These are phyloP conservation scores for Nemotelus pantherinus DNA, from an alignment of 2,888 invertebrate genomes.

Conservation along the genomic window DNA sequence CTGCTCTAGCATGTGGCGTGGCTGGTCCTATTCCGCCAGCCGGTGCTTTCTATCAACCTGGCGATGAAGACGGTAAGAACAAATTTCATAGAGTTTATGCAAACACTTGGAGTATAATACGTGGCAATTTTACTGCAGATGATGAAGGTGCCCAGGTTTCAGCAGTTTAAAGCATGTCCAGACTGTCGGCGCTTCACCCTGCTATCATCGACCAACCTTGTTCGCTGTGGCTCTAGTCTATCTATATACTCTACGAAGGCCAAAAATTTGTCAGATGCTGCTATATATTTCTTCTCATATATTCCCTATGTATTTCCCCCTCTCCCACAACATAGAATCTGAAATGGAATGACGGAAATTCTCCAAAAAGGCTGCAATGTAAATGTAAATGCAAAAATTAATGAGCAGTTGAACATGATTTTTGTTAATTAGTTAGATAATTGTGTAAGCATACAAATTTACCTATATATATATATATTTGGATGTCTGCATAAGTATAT, in stretches of 20 bases:
- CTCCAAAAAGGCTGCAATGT: too few species aligned
- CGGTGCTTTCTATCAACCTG: slow-evolving; percentile 50
- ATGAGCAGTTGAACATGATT: too few species aligned
- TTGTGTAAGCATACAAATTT: too few species aligned
- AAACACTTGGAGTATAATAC: neutral
- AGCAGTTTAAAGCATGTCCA: slow-evolving; percentile 51
- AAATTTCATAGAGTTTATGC: neutral
- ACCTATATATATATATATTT: too few species aligned
- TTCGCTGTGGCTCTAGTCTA: too few species aligned
- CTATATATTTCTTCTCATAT: neutral
- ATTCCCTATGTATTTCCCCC: neutral
- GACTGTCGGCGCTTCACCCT: neutral
- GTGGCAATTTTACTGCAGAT: slow-evolving; percentile 48
- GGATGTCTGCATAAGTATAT: too few species aligned
- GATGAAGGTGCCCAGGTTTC: slow-evolving; percentile 56
- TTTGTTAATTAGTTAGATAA: too few species aligned
- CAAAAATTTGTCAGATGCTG: too few species aligned
- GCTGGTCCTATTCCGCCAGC: slow-evolving; percentile 14
- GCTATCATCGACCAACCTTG: neutral
- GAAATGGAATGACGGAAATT: too few species aligned
- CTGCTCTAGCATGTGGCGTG: slow-evolving; percentile 54
- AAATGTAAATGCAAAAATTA: too few species aligned
- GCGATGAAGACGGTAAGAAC: slow-evolving; percentile 53
- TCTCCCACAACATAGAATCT: too few species aligned
- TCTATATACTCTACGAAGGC: too few species aligned